Evolutionary conservation across 2,888 invertebrate genomes (phyloP), one percentile per base, ranked within the genome.

Genomic region (Drosophila sordidula): DNA sequence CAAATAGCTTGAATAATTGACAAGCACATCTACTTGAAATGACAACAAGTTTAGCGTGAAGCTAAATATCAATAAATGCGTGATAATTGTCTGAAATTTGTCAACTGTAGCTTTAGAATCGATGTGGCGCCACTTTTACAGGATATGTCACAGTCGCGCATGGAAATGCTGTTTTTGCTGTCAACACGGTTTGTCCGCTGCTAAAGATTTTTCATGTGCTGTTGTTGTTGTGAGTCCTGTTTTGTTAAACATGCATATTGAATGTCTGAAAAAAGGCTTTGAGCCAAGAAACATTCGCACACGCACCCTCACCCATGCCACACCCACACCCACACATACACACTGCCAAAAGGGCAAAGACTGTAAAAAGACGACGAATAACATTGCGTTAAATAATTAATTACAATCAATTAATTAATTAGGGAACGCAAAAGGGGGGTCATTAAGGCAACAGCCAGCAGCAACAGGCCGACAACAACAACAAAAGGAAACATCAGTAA

Each of bases 391-490:
- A 80, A 78, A 82, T 90, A 88, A 90, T 89, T 90, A 90, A 90
- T 90, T 90, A 87, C 81, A 89, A 90, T 78, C 78, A 87, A 90
- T 90, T 90, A 90, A 90, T 90, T 90, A 90, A 90, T 90, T 90
- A 89, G 78, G 75, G 77, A 78, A 63, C 64, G 70, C 75, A 49
- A 69, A 67, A 68, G 78, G 72, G 78, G 74, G 29, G 72, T 84
- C 84, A 84, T 84, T 89, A 65, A 52, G 66, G n/a, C 75, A 68
- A 47, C 34, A 46, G 25, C 38, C 16, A 34, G 51, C 41, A 38
- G 46, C 42, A 55, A 36, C 47, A 38, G 52, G 52, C 39, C 59
- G 59, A 29, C 44, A 58, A 3, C 38, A 63, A 44, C n/a, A 51
- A 59, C 44, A 61, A 50, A 22, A 39, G 25, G 4, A 3, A 22